Percentiles rank a stretch among this genome's conserved stretches.
phyloP scores from a whole-genome alignment of 2,113 vertebrate species.

The Bubo blakistoni region DNA sequence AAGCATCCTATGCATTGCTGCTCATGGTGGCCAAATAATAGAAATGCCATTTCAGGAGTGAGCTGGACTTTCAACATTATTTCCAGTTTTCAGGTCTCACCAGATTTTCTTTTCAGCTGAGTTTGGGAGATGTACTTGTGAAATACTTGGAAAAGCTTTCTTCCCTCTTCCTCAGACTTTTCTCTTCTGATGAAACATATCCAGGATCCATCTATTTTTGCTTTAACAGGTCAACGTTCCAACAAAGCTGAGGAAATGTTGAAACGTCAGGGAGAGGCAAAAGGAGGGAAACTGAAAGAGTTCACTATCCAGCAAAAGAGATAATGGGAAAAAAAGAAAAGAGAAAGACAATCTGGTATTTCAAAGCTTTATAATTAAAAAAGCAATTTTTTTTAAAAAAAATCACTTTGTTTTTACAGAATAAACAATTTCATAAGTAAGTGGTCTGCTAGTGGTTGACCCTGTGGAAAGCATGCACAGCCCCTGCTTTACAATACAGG shows the following conservation, averaged over 20 bases:
- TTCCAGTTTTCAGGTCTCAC: not conserved
- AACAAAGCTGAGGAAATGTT: not conserved
- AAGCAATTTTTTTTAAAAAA: accelerated
- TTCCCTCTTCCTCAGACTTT: not conserved
- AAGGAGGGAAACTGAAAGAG: not conserved
- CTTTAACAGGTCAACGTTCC: not conserved
- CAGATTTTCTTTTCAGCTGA: not conserved
- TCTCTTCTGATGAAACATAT: not conserved
- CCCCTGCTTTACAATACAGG: not conserved
- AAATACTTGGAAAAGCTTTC: not conserved
- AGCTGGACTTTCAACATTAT: not conserved
- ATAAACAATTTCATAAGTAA: not conserved
- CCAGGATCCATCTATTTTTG: not conserved
- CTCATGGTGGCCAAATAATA: not conserved
- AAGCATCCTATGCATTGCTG: not conserved
- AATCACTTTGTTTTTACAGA: not conserved
- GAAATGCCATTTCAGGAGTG: not conserved
- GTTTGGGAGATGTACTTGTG: not conserved
- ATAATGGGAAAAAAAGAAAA: not conserved
- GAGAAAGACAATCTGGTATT: not conserved
- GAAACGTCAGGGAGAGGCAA: not conserved
- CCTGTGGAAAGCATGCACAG: not conserved
- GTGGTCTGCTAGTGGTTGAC: not conserved
- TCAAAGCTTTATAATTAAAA: not conserved
- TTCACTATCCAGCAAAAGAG: not conserved